Conservation (phyloP, 2,113 vertebrate genomes). For the Oreochromis niloticus region DNA sequence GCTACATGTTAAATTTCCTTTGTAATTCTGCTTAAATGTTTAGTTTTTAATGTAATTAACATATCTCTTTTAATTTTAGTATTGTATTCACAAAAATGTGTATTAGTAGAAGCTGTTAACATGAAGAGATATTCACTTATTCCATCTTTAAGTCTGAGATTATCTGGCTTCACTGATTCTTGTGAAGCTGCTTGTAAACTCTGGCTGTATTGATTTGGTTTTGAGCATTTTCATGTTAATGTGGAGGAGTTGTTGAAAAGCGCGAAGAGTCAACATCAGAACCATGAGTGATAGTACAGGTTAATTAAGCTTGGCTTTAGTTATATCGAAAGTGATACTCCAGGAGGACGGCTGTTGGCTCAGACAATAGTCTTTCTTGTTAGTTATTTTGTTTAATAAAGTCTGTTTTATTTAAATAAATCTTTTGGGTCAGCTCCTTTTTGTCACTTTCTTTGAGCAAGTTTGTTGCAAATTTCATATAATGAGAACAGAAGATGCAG, state of each 20-base stretch:
- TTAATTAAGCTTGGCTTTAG: background rate
- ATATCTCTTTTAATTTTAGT: background rate
- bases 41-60: background rate
- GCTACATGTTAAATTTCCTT: background rate
- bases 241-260: background rate
- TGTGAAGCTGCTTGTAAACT: background rate
- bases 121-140: background rate
- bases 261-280: background rate
- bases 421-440: background rate
- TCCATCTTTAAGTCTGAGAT: background rate
- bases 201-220: background rate
- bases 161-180: background rate
- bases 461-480: background rate
- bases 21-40: background rate
- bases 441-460: background rate
- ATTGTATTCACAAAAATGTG: background rate
- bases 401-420: background rate
- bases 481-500: background rate
- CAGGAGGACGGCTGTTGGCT: background rate
- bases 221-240: background rate
- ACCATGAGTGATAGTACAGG: background rate
- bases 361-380: background rate
- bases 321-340: background rate
- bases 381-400: background rate
- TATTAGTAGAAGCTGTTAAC: background rate